phyloP scores from a whole-genome alignment of 2,797 vertebrate species.

The Pyrocephalus nanus region DNA sequence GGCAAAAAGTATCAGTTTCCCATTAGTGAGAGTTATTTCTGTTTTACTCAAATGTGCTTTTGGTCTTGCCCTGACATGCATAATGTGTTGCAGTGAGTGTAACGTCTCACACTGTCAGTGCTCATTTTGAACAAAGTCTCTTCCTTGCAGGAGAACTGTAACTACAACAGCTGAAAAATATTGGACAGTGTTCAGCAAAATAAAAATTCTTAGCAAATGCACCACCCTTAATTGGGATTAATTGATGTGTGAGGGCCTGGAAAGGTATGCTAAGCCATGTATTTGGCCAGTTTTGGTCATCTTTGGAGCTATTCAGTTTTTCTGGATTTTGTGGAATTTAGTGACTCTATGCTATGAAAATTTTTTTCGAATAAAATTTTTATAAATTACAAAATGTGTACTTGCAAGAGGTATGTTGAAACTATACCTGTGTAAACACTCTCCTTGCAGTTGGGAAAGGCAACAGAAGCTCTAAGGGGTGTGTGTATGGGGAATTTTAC shows the following conservation, averaged over 20 bases:
- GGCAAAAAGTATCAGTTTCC: not conserved
- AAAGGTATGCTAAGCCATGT: not conserved
- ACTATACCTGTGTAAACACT: not conserved
- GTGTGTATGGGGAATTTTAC: not conserved
- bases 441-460: not conserved
- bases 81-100: not conserved
- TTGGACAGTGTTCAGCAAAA: slow-evolving; percentile 17
- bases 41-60: not conserved
- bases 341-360: not conserved
- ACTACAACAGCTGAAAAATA: slow-evolving; percentile 25
- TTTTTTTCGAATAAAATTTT: not conserved
- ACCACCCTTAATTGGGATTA: not conserved
- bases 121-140: slow-evolving; percentile 22
- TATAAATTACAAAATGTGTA: not conserved
- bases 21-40: slow-evolving; percentile 4
- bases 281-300: not conserved
- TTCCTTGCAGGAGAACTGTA: not conserved
- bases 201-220: not conserved
- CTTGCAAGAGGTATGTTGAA: not conserved
- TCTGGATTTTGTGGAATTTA: not conserved
- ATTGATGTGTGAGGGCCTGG: not conserved
- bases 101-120: not conserved
- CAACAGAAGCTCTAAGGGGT: not conserved
- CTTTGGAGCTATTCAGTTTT: not conserved
- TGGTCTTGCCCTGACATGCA: slow-evolving; percentile 20